A percentile compares a stretch with the other conserved stretches of the same genome.
Conservation (phyloP, 2,888 invertebrate genomes). For the Vannuccia rotundouncinata region DNA sequence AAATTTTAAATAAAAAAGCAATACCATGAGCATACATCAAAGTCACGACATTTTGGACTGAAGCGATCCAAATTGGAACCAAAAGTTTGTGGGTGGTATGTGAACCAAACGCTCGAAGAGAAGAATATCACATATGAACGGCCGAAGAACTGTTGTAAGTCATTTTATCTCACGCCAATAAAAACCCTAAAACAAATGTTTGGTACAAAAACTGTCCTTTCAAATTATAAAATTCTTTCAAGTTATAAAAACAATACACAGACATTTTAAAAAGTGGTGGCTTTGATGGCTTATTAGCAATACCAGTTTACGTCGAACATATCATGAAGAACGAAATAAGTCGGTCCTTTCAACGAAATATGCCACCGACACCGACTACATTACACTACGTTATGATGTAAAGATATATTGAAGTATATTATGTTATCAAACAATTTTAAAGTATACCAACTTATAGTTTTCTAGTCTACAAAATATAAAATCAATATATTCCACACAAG, state of each 20-base stretch:
- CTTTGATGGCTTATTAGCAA: background rate
- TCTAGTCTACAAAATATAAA: too few relatives aligned
- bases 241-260: background rate
- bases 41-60: background rate
- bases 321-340: too few relatives aligned
- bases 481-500: too few relatives aligned
- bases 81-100: background rate
- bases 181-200: background rate
- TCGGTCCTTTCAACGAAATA: too few relatives aligned
- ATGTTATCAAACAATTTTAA: too few relatives aligned
- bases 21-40: background rate
- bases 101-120: background rate
- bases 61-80: background rate
- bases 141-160: background rate
- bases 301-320: background rate
- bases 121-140: background rate
- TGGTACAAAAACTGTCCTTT: background rate
- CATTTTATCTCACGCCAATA: background rate
- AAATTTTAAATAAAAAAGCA: too few relatives aligned
- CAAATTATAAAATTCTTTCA: background rate
- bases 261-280: background rate
- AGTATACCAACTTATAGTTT: too few relatives aligned
- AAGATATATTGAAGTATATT: too few relatives aligned
- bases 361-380: too few relatives aligned
- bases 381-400: too few relatives aligned